Percentiles rank a stretch among this genome's conserved stretches.
Conservation (phyloP, 2,797 vertebrate genomes). For the Gymnoscopelus microlampas region DNA sequence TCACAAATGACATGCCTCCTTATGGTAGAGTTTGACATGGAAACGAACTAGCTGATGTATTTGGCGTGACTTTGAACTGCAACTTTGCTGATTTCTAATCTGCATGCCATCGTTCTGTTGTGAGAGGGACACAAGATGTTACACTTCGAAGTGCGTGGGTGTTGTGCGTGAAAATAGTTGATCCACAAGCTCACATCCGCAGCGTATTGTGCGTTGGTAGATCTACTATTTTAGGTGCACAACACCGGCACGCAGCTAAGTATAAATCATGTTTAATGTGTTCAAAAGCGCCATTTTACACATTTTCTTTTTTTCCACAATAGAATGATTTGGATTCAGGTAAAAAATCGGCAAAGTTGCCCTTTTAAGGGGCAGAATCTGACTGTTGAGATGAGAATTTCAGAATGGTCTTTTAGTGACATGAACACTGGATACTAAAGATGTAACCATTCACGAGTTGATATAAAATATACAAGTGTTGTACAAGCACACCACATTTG, state of each 20-base stretch:
- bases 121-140: constrained; percentile 4
- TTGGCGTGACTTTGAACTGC: constrained; percentile 37
- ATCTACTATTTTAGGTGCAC: too few relatives aligned
- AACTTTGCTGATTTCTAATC: constrained; percentile 16
- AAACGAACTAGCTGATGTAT: not conserved
- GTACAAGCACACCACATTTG: constrained; percentile 9
- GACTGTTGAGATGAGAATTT: constrained; percentile 36
- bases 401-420: constrained; percentile 28
- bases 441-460: constrained; percentile 5
- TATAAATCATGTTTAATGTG: too few relatives aligned
- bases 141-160: constrained; percentile 20
- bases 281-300: too few relatives aligned
- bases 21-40: constrained; percentile 25
- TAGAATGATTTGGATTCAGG: too few relatives aligned
- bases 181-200: too few relatives aligned
- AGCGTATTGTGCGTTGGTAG: too few relatives aligned
- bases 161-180: too few relatives aligned
- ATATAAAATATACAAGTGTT: constrained; percentile 15
- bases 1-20: constrained; percentile 57
- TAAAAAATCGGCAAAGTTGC: too few relatives aligned
- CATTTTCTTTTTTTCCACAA: too few relatives aligned
- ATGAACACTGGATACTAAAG: constrained; percentile 39
- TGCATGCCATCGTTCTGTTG: not conserved
- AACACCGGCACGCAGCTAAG: too few relatives aligned
- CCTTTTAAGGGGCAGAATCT: not conserved